Percentiles rank a stretch among this genome's conserved stretches.
Evolutionary conservation across 2,113 vertebrate genomes (phyloP).

Genomic region (Gyps fulvus): DNA sequence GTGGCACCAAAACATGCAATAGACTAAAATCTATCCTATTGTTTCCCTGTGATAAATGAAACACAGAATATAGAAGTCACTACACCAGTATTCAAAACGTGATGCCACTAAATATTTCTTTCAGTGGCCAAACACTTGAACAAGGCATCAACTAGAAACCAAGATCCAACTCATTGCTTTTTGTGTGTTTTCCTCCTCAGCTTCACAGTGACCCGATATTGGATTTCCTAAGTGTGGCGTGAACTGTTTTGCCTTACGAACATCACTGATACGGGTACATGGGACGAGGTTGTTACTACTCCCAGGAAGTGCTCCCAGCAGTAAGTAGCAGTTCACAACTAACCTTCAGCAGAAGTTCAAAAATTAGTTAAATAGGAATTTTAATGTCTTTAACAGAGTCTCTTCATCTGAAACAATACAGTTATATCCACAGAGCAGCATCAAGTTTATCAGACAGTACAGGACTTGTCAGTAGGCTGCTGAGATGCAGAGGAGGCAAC

Average conservation of each 20-base stretch:
- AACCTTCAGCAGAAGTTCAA: constrained; percentile 54
- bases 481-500: constrained; percentile 85
- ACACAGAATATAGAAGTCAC: constrained; percentile 62
- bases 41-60: constrained; percentile 50
- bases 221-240: not conserved
- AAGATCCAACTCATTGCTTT: not conserved
- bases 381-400: not conserved
- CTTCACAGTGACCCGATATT: constrained; percentile 48
- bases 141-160: not conserved
- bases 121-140: not conserved
- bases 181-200: constrained; percentile 8
- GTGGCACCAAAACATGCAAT: constrained; percentile 67
- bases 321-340: constrained; percentile 45
- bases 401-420: not conserved
- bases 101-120: not conserved
- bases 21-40: constrained; percentile 60
- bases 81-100: constrained; percentile 52
- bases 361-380: constrained; percentile 51
- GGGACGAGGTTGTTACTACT: constrained; percentile 8
- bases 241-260: not conserved
- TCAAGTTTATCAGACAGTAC: constrained; percentile 80
- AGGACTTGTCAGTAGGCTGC: constrained; percentile 91
- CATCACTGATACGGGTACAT: not conserved
- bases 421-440: constrained; percentile 10
- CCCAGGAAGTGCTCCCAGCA: constrained; percentile 37